Percentiles rank a stretch among this genome's conserved stretches.
These are phyloP conservation scores for Neosalanx taihuensis DNA, from an alignment of 2,797 vertebrate genomes.

Conservation along the genomic window DNA sequence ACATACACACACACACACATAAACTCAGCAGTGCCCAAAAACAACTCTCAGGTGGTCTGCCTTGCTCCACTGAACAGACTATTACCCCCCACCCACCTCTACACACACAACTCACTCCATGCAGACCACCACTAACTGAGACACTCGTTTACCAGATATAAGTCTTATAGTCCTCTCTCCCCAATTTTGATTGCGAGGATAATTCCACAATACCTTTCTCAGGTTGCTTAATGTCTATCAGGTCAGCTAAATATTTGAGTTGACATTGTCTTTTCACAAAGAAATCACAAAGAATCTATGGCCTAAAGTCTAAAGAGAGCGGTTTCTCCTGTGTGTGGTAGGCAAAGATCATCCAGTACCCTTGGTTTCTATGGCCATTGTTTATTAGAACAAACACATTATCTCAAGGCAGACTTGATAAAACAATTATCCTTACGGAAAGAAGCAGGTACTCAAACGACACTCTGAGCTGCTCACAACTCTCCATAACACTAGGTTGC, in stretches of 20 bases:
- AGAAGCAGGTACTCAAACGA: conserved; percentile 38
- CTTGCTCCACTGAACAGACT: conserved; percentile 75
- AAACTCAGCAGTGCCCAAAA: conserved; percentile 73
- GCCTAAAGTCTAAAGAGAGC: neutral
- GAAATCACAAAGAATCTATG: neutral
- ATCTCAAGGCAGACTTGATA: conserved; percentile 59
- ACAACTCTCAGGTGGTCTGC: conserved; percentile 83
- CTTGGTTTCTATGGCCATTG: conserved; percentile 17
- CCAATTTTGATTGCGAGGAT: neutral
- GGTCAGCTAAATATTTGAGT: neutral
- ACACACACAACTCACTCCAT: conserved; percentile 38
- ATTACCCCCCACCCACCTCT: conserved; percentile 56
- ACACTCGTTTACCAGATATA: neutral
- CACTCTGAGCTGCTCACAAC: conserved; percentile 13
- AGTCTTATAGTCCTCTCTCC: neutral
- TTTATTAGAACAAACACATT: conserved; percentile 55
- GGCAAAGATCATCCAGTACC: neutral
- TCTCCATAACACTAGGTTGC: neutral
- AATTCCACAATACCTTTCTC: neutral
- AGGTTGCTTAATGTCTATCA: neutral
- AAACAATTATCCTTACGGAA: conserved; percentile 53
- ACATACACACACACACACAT: conserved; percentile 12
- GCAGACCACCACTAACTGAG: conserved; percentile 1
- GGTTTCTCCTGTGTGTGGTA: neutral
- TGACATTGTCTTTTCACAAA: neutral